A percentile compares a stretch with the other conserved stretches of the same genome.
These are phyloP conservation scores for Sminthurides aquaticus DNA, from an alignment of 2,888 invertebrate genomes.

Conservation along the genomic window DNA sequence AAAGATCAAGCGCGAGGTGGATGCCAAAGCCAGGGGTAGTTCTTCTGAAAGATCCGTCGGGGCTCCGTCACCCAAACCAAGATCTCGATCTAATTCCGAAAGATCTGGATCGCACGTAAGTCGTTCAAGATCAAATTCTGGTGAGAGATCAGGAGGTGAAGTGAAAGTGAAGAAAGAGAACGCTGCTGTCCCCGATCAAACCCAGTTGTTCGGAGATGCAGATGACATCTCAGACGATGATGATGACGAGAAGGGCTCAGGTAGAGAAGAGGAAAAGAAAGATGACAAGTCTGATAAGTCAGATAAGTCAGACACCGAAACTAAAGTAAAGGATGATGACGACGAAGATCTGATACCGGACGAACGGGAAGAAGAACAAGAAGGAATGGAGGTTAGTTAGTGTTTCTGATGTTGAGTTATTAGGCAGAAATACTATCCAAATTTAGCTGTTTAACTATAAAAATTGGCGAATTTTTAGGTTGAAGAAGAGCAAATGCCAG, in stretches of 20 bases:
- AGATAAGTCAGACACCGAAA: conserved; percentile 15
- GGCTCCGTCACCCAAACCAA: conserved; percentile 46
- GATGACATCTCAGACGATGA: conserved; percentile 87
- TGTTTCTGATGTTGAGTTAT: conserved; percentile 21
- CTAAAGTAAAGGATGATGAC: conserved; percentile 13
- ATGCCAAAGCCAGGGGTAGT: conserved; percentile 13
- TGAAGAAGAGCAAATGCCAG: conserved; percentile 71
- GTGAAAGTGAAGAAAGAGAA: conserved; percentile 38
- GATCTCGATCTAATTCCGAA: conserved; percentile 47
- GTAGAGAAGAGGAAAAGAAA: conserved; percentile 48
- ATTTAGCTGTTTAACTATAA: neutral
- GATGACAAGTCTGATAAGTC: conserved; percentile 29
- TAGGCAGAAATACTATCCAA: conserved; percentile 7
- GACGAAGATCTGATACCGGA: conserved; percentile 46
- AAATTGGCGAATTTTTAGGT: conserved; percentile 33
- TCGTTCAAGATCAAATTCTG: conserved; percentile 50
- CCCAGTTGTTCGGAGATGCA: conserved; percentile 85
- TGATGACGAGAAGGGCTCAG: conserved; percentile 47
- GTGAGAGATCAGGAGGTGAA: conserved; percentile 27
- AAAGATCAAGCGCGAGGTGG: too few relatives aligned
- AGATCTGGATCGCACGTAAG: conserved; percentile 48
- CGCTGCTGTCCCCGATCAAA: conserved; percentile 55
- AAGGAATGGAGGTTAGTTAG: conserved; percentile 38
- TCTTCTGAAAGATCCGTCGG: conserved; percentile 46
- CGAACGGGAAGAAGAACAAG: conserved; percentile 48